Base-by-base conservation (phyloP, 2,797 vertebrate genomes). In the Manis crassicaudata region DNA sequence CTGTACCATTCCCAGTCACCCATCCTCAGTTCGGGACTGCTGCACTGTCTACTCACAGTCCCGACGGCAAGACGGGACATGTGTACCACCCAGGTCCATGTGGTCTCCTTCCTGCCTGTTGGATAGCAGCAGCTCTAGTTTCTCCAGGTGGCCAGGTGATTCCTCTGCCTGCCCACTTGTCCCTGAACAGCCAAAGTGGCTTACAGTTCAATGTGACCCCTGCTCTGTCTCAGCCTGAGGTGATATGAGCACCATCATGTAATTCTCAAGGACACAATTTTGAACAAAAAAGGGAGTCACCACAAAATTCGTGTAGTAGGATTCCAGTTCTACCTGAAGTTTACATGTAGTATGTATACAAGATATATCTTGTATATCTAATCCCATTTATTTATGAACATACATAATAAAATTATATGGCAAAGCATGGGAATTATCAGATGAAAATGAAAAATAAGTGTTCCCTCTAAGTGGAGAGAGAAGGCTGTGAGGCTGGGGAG, bases 71-170 rank as follows among this genome's bases (percentile, higher is more conserved):
- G 54, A 43, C 43, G 18, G 72, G 35, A 54, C 11, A 14, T 5
- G 0, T 4, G 16, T 54, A 3, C 77, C 40, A 11, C 32, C 12
- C 1, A 72, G 43, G n/a, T 56, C 76, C 29, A 21, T 56, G 0
- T 0, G 4, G 17, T 35, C 23, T 52, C 37, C 20, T n/a, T 68
- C 70, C 43, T 7, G 27, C 14, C 20, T 35, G 4, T 14, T 6
- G 8, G 50, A 14, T 25, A 35, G 1, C 16, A 21, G 29, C 0
- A 13, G 11, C 62, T 5, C 27, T 40, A 0, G 12, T 32, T 43
- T 43, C 8, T 9, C 62, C 40, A 3, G 0, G 32, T 0, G 4
- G 23, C 17, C 23, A 18, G 72, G 29, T 77, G 62, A 37, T n/a
- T 76, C 43, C 13, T 58, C 37, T 37, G 12, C 52, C 20, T 56